Conservation (phyloP, 2,797 vertebrate genomes). For the Balearica regulorum region DNA sequence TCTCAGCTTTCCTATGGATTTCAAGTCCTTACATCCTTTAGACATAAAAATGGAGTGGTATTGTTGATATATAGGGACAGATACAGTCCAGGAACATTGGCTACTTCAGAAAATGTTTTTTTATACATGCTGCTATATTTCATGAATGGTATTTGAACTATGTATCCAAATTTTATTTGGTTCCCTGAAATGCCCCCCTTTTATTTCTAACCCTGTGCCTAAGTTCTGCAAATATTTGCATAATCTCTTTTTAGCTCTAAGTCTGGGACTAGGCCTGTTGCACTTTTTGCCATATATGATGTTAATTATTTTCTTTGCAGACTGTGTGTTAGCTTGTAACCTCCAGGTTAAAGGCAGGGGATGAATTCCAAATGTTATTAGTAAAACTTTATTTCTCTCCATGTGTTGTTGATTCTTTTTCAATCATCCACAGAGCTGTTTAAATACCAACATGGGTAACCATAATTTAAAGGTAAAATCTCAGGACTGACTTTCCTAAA, state of each 20-base stretch:
- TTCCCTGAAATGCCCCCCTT: not conserved
- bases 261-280: not conserved
- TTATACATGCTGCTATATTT: not conserved
- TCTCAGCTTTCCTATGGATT: not conserved
- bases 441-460: not conserved
- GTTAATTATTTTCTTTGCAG: not conserved
- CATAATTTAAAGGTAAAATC: not conserved
- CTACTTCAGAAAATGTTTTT: not conserved
- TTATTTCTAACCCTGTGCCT: not conserved
- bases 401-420: constrained; percentile 26
- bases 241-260: not conserved
- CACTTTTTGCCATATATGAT: not conserved
- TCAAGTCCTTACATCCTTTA: not conserved
- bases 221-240: not conserved
- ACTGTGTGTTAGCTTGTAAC: not conserved
- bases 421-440: not conserved
- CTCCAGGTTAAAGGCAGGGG: not conserved
- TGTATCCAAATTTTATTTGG: not conserved
- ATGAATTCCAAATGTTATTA: not conserved
- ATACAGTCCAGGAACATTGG: not conserved
- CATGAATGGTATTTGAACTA: not conserved
- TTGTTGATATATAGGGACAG: not conserved
- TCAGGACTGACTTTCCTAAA: not conserved
- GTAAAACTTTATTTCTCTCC: constrained; percentile 8
- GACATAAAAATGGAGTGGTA: not conserved